A percentile compares a stretch with the other conserved stretches of the same genome.
These are phyloP conservation scores for Pitangus sulphuratus DNA, from an alignment of 2,797 vertebrate genomes.

Conservation along the genomic window DNA sequence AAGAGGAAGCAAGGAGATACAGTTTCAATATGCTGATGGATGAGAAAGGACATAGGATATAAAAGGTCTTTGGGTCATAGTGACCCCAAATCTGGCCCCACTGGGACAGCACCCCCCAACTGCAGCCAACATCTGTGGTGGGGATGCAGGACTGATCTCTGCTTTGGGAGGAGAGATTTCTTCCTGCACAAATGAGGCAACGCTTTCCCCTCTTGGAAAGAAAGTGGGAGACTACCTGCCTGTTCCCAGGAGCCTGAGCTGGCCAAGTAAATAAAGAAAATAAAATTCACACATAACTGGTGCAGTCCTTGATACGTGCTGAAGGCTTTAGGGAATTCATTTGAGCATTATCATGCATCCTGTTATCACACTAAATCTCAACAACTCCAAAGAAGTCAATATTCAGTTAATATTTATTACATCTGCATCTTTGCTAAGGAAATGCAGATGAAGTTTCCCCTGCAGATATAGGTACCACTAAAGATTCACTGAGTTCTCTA, in stretches of 20 bases:
- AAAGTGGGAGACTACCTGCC: neutral
- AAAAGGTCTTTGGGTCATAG: neutral
- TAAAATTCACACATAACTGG: neutral
- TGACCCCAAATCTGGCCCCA: neutral
- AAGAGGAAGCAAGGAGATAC: neutral
- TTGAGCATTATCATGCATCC: neutral
- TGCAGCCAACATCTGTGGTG: neutral
- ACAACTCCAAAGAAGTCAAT: conserved; percentile 21
- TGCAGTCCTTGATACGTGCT: neutral
- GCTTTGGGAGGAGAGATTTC: neutral
- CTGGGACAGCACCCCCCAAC: neutral
- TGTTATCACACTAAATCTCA: conserved; percentile 10
- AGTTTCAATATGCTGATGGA: neutral
- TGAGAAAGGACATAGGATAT: neutral
- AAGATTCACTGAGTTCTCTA: neutral
- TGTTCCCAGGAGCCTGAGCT: neutral
- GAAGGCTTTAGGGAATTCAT: neutral
- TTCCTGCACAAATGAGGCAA: neutral
- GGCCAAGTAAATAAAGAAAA: neutral
- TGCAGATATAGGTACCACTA: neutral
- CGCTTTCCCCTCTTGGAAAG: neutral
- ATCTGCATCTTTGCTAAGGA: neutral
- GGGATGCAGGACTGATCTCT: accelerated
- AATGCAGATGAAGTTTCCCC: neutral
- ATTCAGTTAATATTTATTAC: conserved; percentile 56